Base-by-base conservation (phyloP, 2,888 invertebrate genomes). In the Vandiemenella viatica region DNA sequence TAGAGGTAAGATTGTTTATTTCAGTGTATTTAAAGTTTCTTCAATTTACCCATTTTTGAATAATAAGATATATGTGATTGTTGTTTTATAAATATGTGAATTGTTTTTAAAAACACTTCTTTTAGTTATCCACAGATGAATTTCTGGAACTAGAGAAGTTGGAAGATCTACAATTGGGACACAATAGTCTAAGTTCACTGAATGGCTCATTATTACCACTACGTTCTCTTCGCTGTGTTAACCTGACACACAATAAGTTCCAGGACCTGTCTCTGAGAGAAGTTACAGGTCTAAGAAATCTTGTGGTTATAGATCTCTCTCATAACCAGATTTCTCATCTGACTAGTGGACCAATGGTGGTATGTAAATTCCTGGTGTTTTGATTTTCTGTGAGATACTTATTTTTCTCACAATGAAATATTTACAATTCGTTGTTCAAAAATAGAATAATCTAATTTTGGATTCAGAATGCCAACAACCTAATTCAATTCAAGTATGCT, bases 241-340 rank as follows among this genome's bases (percentile, higher is more conserved):
- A 87, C 66, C 69, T 89, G 52, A 83, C 85, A 0, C 78, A 79
- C 61, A 89, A 89, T 62, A 70, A 73, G 37, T 71, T 88, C 49
- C 71, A 74, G 1, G 83, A 85, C 59, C 88, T 89, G 67, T 85
- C 85, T 0, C 74, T 88, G 60, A 78, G 81, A 62, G 84, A 88
- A 64, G 76, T 88, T 42, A 78, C 79, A 50, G 86, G 86, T 0
- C 65, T 88, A 50, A 76, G 55, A 74, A 75, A 54, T 37, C 66
- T 89, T n/a, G 75, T 75, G 43, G 72, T 77, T 15, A 74, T 88
- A 48, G 87, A 87, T 66, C 68, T 88, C 19, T 86, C 86, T 3
- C 74, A 78, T 61, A 89, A 88, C 63, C 75, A 73, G 62, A 85
- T 89, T 48, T 72, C 69, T 45, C 75, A 73, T 42, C 65, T 85